Percentiles rank a stretch among this genome's conserved stretches.
These are phyloP conservation scores for Oreocharis arfaki DNA, from an alignment of 2,113 vertebrate species.

Conservation along the genomic window DNA sequence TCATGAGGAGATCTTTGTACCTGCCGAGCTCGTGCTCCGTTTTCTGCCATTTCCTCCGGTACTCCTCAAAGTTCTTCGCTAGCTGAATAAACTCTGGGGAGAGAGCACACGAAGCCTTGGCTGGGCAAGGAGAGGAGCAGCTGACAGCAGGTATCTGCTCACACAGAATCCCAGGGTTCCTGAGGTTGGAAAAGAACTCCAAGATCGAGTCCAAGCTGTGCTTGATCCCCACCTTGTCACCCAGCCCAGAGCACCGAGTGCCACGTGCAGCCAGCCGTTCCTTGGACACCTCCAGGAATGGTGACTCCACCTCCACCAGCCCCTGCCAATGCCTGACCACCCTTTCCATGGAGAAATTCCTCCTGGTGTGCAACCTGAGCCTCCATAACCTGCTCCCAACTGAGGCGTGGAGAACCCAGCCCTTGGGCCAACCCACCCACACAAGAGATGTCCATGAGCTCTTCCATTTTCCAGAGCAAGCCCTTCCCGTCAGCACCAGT, in stretches of 20 bases:
- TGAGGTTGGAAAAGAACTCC: background rate
- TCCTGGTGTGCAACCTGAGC: background rate
- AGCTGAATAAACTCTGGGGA: slow-evolving; percentile 89
- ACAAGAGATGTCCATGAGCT: background rate
- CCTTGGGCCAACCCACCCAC: background rate
- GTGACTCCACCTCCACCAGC: background rate
- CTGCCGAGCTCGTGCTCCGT: slow-evolving; percentile 79
- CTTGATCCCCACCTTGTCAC: too few relatives aligned
- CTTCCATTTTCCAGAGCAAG: background rate
- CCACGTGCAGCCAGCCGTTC: accelerated
- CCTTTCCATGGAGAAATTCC: background rate
- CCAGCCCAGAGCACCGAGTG: background rate
- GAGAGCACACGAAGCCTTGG: accelerated
- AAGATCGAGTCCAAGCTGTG: accelerated
- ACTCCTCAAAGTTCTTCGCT: slow-evolving; percentile 88
- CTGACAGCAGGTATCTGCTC: background rate
- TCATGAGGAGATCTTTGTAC: slow-evolving; percentile 86
- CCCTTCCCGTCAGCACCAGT: background rate
- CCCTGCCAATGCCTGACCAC: too few relatives aligned
- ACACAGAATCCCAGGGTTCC: background rate
- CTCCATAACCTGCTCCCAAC: background rate
- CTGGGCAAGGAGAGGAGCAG: background rate
- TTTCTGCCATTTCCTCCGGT: slow-evolving; percentile 81
- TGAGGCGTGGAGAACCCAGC: background rate
- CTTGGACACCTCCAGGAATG: background rate